Evolutionary conservation across 2,888 invertebrate genomes (phyloP), one percentile per base, ranked within the genome.

Genomic region (Muscina levida): DNA sequence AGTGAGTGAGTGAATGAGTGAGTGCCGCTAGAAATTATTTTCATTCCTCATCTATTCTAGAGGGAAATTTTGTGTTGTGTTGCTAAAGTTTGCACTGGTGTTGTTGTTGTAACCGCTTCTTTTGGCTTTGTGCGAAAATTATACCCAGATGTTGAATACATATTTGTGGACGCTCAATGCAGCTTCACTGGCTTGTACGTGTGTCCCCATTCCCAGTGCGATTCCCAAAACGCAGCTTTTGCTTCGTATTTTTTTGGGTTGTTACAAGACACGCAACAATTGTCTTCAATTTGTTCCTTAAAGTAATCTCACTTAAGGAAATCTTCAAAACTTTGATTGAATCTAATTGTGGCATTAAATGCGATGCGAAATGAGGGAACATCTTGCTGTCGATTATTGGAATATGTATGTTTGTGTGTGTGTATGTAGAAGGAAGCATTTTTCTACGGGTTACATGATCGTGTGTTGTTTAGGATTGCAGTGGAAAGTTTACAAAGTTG

Each of bases 281-380:
- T 81, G 77, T 72, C 77, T 81, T 81, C 71, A 81, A 81, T 77
- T 71, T 81, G 80, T 81, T 81, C 77, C 77, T 77, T 74, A 71
- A 81, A 77, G 74, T 81, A 81, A 74, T 81, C 74, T 81, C 76
- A 72, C 74, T 76, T 74, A 68, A 77, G 77, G 74, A 81, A 81
- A 81, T 81, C 80, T 81, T 74, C 62, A 74, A 71, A 76, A 66
- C 71, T 74, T 72, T 81, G 77, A 81, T 81, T 77, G 74, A 77
- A 81, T 77, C 77, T 81, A 81, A 77, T 81, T 81, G 77, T 56
- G 59, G 81, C 74, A 77, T 62, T 62, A 62, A 62, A 62, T 19
- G 39, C 62, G 42, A 62, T n/a, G 24, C 3, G 19, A 62, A 62
- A 19, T 22, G 42, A 37, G 13, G 42, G 11, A 62, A 42, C 42